A percentile compares a stretch with the other conserved stretches of the same genome.
Conservation (phyloP, 2,888 invertebrate species). For the Patella caerulea region DNA sequence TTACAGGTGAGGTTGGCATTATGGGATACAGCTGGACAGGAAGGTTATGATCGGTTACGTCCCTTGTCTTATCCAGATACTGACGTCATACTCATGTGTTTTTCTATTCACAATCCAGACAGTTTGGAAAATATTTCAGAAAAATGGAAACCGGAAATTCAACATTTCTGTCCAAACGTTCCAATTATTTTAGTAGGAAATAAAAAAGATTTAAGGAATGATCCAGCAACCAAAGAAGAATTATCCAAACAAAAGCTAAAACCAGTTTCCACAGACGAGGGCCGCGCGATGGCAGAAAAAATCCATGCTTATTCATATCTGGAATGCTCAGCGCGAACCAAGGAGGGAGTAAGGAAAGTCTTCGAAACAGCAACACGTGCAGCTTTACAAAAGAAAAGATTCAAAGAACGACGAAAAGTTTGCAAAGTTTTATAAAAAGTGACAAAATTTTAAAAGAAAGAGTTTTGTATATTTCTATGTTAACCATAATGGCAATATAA, state of each 20-base stretch:
- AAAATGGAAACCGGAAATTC: conserved; percentile 97
- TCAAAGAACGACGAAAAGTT: not conserved
- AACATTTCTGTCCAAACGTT: conserved; percentile 98
- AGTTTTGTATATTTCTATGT: too few relatives aligned
- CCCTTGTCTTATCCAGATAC: conserved; percentile 98
- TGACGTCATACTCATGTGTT: conserved; percentile 99
- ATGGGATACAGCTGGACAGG: conserved; percentile 99
- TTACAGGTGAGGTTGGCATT: conserved; percentile 72
- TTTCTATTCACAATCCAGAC: conserved; percentile 98
- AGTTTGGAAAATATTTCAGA: conserved; percentile 99
- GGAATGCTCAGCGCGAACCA: conserved; percentile 99
- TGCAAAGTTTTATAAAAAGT: too few relatives aligned
- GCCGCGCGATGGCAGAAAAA: conserved; percentile 97
- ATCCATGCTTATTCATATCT: conserved; percentile 98
- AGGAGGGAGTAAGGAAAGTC: conserved; percentile 98
- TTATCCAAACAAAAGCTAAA: conserved; percentile 98
- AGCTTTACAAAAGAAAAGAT: conserved; percentile 87
- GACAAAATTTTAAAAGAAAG: too few relatives aligned
- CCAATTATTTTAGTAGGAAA: conserved; percentile 99
- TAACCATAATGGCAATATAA: too few relatives aligned
- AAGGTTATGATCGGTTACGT: conserved; percentile 96
- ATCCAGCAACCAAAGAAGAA: conserved; percentile 73
- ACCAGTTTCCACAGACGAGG: conserved; percentile 97
- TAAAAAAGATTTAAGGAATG: conserved; percentile 79
- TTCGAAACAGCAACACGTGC: conserved; percentile 99